Percentiles rank a stretch among this genome's conserved stretches.
These are phyloP conservation scores for Camptogramma bilineatum DNA, from an alignment of 2,888 invertebrate species.

Conservation along the genomic window DNA sequence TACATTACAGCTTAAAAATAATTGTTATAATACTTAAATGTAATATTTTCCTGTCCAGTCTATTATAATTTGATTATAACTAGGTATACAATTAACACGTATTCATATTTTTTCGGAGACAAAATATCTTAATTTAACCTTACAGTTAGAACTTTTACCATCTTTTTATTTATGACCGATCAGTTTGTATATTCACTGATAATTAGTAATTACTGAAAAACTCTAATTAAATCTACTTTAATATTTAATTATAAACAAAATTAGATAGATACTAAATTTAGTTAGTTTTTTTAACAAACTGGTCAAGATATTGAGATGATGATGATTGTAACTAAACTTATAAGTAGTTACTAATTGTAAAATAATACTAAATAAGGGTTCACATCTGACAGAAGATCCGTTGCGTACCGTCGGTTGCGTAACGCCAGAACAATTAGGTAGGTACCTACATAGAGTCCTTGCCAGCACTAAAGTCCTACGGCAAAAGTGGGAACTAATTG, in stretches of 20 bases:
- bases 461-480: no score
- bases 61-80: background rate
- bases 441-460: no score
- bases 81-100: background rate
- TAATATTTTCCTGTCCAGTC: constrained; percentile 11
- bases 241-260: constrained; percentile 3
- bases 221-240: background rate
- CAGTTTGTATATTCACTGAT: constrained; percentile 1
- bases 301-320: constrained; percentile 17
- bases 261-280: constrained; percentile 38
- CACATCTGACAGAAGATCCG: no score
- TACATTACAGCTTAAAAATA: background rate
- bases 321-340: no score
- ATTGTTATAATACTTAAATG: background rate
- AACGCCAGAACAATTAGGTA: no score
- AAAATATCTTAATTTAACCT: background rate
- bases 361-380: no score
- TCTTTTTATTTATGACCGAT: constrained; percentile 6
- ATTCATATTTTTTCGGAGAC: background rate
- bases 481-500: no score
- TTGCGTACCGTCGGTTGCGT: no score
- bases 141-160: background rate
- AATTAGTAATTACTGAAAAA: background rate
- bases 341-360: constrained; percentile 2
- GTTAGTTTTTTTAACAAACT: constrained; percentile 14